Evolutionary conservation across 1,140 invertebrate genomes (phyloP).

Genomic region (Gryon sp.): DNA sequence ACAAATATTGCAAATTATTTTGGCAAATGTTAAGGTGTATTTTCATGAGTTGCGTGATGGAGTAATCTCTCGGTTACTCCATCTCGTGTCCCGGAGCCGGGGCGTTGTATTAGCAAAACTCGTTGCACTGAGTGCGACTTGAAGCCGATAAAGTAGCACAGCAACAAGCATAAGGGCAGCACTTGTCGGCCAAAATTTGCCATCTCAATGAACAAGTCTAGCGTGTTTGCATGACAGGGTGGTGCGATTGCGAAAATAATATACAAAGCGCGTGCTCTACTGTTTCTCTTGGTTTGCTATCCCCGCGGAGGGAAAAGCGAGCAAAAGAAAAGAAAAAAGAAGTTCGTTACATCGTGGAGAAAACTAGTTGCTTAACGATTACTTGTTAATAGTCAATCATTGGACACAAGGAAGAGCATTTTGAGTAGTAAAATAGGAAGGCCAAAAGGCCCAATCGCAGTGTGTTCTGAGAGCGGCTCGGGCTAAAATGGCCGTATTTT

Average conservation of each 20-base stretch:
- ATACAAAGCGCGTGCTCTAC: slow-evolving; percentile 16
- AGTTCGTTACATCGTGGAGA: no score
- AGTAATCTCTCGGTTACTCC: no score
- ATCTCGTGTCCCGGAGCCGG: no score
- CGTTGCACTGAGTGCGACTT: no score
- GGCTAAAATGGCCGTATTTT: slow-evolving; percentile 45
- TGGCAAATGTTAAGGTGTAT: no score
- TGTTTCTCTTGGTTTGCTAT: no score
- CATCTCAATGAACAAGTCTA: slow-evolving; percentile 43
- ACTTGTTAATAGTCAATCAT: background rate
- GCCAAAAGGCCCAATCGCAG: background rate
- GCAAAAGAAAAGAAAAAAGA: no score
- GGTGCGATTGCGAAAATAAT: slow-evolving; percentile 26
- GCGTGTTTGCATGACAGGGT: slow-evolving; percentile 49
- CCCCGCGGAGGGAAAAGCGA: no score
- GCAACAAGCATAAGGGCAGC: slow-evolving; percentile 11
- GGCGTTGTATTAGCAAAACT: no score
- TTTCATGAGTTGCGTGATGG: no score
- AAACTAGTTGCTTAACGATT: no score
- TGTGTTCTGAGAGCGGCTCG: background rate
- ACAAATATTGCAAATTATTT: no score
- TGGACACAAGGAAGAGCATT: background rate
- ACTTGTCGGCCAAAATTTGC: slow-evolving; percentile 40
- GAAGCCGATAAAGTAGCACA: slow-evolving; percentile 12
- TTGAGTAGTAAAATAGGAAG: background rate